These are phyloP conservation scores for Rhinopomastus cyanomelas DNA, from an alignment of 2,113 vertebrate genomes.

Conservation along the genomic window DNA sequence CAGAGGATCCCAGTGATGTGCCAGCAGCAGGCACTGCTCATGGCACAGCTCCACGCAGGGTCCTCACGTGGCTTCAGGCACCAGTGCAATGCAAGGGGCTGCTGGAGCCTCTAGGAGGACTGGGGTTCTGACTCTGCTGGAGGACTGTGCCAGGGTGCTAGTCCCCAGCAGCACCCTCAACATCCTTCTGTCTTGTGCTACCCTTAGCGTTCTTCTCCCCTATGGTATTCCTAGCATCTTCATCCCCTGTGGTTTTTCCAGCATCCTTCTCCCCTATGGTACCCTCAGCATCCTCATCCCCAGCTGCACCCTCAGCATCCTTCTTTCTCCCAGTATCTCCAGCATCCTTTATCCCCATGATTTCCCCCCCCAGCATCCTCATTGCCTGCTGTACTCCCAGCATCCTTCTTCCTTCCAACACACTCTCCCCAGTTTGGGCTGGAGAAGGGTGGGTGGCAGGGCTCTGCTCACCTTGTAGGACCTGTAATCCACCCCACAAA, in stretches of 20 bases:
- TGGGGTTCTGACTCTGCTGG: neutral
- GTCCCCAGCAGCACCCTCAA: neutral
- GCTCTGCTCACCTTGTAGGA: fast-evolving
- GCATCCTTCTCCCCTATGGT: too few relatives aligned
- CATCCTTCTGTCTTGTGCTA: neutral
- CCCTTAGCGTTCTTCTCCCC: neutral
- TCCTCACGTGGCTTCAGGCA: neutral
- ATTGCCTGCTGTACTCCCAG: too few relatives aligned
- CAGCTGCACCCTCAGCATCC: too few relatives aligned
- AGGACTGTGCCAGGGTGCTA: neutral
- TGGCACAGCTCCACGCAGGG: neutral
- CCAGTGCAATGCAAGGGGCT: fast-evolving
- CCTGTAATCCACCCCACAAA: neutral
- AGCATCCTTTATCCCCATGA: too few relatives aligned
- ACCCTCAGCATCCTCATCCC: too few relatives aligned
- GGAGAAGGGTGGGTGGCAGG: neutral
- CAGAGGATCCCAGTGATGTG: fast-evolving
- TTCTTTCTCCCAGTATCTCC: too few relatives aligned
- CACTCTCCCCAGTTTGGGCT: fast-evolving
- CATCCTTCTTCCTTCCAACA: neutral
- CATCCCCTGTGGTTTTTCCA: too few relatives aligned
- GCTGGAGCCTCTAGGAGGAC: neutral
- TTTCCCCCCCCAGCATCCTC: too few relatives aligned
- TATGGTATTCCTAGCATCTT: neutral
- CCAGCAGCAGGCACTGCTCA: neutral